A percentile compares a stretch with the other conserved stretches of the same genome.
phyloP scores from a whole-genome alignment of 2,797 vertebrate species.

The Falco cherrug region DNA sequence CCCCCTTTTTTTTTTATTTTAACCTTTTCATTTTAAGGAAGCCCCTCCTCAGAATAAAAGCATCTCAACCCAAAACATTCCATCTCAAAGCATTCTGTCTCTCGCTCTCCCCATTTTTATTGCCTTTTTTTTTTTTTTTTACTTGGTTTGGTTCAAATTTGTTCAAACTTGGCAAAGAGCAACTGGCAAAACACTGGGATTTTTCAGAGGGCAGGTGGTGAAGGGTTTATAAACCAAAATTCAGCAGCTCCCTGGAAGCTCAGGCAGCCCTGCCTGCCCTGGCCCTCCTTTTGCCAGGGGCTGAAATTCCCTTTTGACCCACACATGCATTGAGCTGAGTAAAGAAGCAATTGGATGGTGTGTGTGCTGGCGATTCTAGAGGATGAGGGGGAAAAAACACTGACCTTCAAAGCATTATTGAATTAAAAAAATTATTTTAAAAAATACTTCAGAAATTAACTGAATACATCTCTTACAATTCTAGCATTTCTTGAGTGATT shows the following conservation, averaged over 20 bases:
- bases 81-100: background rate
- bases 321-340: background rate
- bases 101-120: background rate
- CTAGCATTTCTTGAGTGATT: background rate
- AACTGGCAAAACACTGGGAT: background rate
- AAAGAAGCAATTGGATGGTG: background rate
- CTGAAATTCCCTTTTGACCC: background rate
- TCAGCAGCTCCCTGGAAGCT: background rate
- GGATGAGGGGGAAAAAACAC: fast-evolving
- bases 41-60: background rate
- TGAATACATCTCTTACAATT: background rate
- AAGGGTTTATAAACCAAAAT: background rate
- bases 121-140: background rate
- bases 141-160: background rate
- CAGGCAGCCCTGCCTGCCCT: background rate
- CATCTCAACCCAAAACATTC: background rate
- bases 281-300: background rate
- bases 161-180: background rate
- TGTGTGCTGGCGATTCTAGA: background rate
- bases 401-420: background rate
- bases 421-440: background rate
- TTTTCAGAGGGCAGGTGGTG: background rate
- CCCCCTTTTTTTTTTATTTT: background rate
- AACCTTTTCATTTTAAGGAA: background rate
- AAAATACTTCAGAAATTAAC: background rate